Evolutionary conservation across 2,113 vertebrate species (phyloP).

Genomic region (Percina caprodes): DNA sequence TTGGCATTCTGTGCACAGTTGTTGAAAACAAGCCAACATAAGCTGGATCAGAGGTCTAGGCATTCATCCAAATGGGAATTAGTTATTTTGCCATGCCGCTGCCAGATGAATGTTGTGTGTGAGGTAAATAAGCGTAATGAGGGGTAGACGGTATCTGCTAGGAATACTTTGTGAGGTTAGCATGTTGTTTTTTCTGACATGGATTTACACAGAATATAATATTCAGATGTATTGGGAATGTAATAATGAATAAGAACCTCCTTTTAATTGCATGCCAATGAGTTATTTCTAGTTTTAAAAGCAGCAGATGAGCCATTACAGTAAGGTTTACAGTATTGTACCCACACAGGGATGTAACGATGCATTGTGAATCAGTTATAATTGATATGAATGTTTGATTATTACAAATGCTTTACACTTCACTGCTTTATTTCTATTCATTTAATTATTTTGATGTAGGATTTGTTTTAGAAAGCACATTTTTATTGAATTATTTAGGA

Average conservation of each 20-base stretch:
- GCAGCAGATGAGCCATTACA: background rate
- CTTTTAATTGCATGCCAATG: background rate
- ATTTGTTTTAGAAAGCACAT: too few species aligned
- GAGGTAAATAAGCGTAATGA: slow-evolving; percentile 11
- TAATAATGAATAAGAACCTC: background rate
- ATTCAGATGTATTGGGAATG: background rate
- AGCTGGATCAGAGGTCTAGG: slow-evolving; percentile 10
- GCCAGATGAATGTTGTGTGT: slow-evolving; percentile 29
- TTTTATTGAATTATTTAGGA: too few species aligned
- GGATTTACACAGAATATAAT: too few species aligned
- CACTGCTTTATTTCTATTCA: too few species aligned
- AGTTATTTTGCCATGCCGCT: slow-evolving; percentile 1
- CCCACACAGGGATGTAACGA: background rate
- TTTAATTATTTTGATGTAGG: too few species aligned
- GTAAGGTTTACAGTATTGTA: background rate
- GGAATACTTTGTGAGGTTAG: background rate
- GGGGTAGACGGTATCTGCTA: background rate
- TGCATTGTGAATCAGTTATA: too few species aligned
- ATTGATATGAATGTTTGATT: too few species aligned
- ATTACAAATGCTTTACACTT: too few species aligned
- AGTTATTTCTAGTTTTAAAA: background rate
- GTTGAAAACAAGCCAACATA: background rate
- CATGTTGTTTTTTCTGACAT: background rate
- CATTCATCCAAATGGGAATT: slow-evolving; percentile 20
- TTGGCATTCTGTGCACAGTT: background rate